These are phyloP conservation scores for Pelagia noctiluca DNA, from an alignment of 30 jellyfish, hydroid and myxozoan species.

Conservation along the genomic window DNA sequence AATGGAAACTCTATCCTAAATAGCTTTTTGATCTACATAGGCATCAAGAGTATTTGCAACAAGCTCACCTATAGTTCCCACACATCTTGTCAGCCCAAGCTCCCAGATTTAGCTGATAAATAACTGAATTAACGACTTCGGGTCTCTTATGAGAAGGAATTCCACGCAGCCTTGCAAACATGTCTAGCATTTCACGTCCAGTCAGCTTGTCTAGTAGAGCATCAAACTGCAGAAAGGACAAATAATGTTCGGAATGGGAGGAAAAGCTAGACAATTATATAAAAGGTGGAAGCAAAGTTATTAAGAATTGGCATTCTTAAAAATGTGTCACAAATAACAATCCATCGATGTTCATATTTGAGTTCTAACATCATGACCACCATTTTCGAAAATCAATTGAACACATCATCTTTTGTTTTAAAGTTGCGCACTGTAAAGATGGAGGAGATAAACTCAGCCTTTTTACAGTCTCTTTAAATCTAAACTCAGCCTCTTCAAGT, in stretches of 20 bases:
- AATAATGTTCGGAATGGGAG: background rate
- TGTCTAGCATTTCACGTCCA: slow-evolving; percentile 95
- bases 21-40: background rate
- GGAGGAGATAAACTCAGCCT: too few relatives aligned
- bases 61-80: slow-evolving; percentile 89
- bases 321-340: background rate
- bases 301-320: too few relatives aligned
- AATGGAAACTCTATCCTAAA: background rate
- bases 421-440: too few relatives aligned
- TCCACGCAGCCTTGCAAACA: slow-evolving; percentile 99
- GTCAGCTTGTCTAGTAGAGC: slow-evolving; percentile 88
- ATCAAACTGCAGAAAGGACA: slow-evolving; percentile 76
- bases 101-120: slow-evolving; percentile 75
- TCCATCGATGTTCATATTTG: background rate
- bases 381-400: background rate
- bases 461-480: too few relatives aligned
- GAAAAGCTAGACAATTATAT: background rate
- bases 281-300: too few relatives aligned
- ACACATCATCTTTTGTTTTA: background rate
- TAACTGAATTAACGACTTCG: slow-evolving; percentile 78
- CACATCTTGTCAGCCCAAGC: slow-evolving; percentile 90
- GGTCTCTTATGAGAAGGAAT: slow-evolving; percentile 55
- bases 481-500: too few relatives aligned
- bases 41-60: background rate
- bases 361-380: background rate